phyloP scores from a whole-genome alignment of 2,888 invertebrate genomes.

The Spisula subtruncata region DNA sequence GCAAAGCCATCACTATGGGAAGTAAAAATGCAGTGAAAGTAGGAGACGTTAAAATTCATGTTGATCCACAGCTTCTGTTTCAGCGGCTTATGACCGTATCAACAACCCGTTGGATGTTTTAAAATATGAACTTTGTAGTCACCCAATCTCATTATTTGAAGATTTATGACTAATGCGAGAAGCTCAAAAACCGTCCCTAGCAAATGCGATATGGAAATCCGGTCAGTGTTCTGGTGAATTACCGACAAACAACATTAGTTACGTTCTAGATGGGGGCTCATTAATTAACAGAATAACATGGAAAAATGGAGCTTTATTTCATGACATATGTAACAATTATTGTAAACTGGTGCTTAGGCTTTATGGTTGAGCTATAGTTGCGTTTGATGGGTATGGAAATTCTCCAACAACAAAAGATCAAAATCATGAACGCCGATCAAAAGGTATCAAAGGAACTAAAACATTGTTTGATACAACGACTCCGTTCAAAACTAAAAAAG shows the following conservation, averaged over 20 bases:
- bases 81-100: slow-evolving; percentile 68
- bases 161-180: slow-evolving; percentile 32
- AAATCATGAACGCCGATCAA: slow-evolving; percentile 64
- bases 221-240: not conserved
- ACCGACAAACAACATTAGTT: not conserved
- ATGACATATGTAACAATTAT: too few relatives aligned
- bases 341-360: too few relatives aligned
- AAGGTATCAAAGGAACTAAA: too few relatives aligned
- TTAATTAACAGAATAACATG: slow-evolving; percentile 61
- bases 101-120: not conserved
- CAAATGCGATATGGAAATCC: slow-evolving; percentile 54
- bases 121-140: slow-evolving; percentile 25
- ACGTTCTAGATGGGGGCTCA: slow-evolving; percentile 67
- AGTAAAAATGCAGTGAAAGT: slow-evolving; percentile 29
- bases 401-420: slow-evolving; percentile 61
- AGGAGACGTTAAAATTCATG: slow-evolving; percentile 48
- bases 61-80: slow-evolving; percentile 75
- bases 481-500: slow-evolving; percentile 58
- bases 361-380: too few relatives aligned
- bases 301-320: slow-evolving; percentile 54
- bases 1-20: slow-evolving; percentile 42
- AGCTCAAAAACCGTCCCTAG: slow-evolving; percentile 55
- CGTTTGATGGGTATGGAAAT: slow-evolving; percentile 58
- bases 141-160: slow-evolving; percentile 64
- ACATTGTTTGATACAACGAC: slow-evolving; percentile 66